These are phyloP conservation scores for Cybosia mesomella DNA, from an alignment of 2,888 invertebrate species.

Conservation along the genomic window DNA sequence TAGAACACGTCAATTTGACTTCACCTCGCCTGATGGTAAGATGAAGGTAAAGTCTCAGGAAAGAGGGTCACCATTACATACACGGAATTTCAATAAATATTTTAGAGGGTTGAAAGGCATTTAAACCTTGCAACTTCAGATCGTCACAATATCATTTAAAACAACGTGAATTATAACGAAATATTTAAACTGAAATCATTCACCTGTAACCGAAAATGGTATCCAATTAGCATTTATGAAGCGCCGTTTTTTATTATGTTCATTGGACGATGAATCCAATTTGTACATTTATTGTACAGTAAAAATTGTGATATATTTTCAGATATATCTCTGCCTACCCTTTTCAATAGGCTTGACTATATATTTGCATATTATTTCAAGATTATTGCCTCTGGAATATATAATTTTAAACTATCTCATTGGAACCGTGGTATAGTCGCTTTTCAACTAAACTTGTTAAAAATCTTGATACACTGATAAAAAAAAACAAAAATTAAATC, in stretches of 20 bases:
- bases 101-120: not conserved
- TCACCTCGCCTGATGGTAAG: no score
- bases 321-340: not conserved
- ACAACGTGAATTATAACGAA: slow-evolving; percentile 10
- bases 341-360: not conserved
- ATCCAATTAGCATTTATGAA: slow-evolving; percentile 20
- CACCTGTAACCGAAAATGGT: slow-evolving; percentile 11
- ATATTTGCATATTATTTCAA: not conserved
- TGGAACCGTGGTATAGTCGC: no score
- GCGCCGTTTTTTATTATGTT: slow-evolving; percentile 7
- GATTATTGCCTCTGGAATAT: not conserved
- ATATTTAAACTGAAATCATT: slow-evolving; percentile 12
- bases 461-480: not conserved
- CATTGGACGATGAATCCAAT: not conserved
- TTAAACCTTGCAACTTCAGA: not conserved
- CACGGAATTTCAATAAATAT: slow-evolving; percentile 3
- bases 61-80: no score
- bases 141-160: slow-evolving; percentile 7
- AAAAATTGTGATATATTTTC: not conserved
- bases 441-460: no score
- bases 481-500: not conserved
- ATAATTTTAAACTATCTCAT: no score
- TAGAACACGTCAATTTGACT: no score
- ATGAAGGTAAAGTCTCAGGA: no score
- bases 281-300: not conserved